These are phyloP conservation scores for Cyanoderma ruficeps DNA, from an alignment of 2,113 vertebrate genomes.

Conservation along the genomic window DNA sequence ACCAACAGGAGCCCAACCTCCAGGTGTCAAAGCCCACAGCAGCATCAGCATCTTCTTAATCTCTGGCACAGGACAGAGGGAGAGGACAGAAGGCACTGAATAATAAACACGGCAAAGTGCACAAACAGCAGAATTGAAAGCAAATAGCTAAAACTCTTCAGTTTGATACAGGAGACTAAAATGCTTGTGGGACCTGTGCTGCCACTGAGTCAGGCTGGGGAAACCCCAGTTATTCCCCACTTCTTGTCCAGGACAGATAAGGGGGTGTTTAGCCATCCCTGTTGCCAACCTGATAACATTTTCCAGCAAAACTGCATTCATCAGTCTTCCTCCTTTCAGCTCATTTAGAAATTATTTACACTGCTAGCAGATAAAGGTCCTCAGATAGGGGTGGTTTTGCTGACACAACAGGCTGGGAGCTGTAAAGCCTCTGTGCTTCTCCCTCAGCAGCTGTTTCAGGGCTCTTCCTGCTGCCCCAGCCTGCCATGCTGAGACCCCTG, in stretches of 20 bases:
- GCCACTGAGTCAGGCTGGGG: fast-evolving
- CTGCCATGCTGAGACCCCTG: neutral
- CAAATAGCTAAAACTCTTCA: slow-evolving; percentile 5
- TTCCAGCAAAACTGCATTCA: neutral
- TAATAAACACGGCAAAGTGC: slow-evolving; percentile 51
- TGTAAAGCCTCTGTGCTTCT: neutral
- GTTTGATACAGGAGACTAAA: neutral
- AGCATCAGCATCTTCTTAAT: slow-evolving; percentile 60
- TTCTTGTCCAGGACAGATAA: neutral
- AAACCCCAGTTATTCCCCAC: neutral
- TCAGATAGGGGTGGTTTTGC: neutral
- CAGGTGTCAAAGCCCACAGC: slow-evolving; percentile 61
- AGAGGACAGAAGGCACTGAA: slow-evolving; percentile 42
- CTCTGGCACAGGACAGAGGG: neutral
- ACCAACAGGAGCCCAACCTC: neutral
- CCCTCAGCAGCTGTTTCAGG: neutral
- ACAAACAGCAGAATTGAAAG: slow-evolving; percentile 63
- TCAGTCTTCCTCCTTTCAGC: neutral
- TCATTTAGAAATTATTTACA: slow-evolving; percentile 5
- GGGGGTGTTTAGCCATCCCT: neutral
- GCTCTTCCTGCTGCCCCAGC: neutral
- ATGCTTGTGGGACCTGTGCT: neutral
- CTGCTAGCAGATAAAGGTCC: neutral
- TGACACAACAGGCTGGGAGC: neutral
- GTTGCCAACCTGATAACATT: neutral